These are phyloP conservation scores for Oenanthe melanoleuca DNA, from an alignment of 2,113 vertebrate genomes.

Conservation along the genomic window DNA sequence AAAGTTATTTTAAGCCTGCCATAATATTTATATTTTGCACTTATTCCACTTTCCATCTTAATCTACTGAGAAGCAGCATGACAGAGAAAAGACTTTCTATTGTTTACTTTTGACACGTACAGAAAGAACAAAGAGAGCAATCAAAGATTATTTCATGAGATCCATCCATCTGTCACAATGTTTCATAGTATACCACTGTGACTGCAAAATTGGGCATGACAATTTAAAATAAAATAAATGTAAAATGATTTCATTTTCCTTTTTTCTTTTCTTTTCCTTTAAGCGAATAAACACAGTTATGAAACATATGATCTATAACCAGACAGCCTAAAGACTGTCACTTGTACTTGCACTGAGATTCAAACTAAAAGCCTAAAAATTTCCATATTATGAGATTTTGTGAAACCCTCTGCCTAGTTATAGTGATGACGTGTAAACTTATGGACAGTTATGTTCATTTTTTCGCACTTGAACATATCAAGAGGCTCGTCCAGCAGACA, in stretches of 20 bases:
- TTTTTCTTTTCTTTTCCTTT: too few species aligned
- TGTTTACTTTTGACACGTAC: slow-evolving; percentile 66
- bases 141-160: slow-evolving; percentile 69
- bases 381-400: background rate
- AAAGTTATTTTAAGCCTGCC: background rate
- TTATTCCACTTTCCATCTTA: slow-evolving; percentile 44
- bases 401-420: background rate
- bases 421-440: background rate
- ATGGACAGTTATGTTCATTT: background rate
- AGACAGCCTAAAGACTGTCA: background rate
- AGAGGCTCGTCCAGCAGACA: background rate
- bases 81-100: slow-evolving; percentile 63
- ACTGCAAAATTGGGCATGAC: background rate
- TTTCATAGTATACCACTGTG: slow-evolving; percentile 44
- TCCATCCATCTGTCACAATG: slow-evolving; percentile 63
- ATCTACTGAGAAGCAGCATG: slow-evolving; percentile 12
- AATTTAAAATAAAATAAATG: background rate
- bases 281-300: background rate
- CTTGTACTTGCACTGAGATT: background rate
- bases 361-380: background rate
- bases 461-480: background rate
- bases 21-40: slow-evolving; percentile 1
- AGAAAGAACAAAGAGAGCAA: slow-evolving; percentile 55
- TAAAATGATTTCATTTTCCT: background rate
- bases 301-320: background rate